Percentiles rank a stretch among this genome's conserved stretches.
These are phyloP conservation scores for Apostichopus californicus DNA, from an alignment of 35 echinoderm and acorn worm species.

Conservation along the genomic window DNA sequence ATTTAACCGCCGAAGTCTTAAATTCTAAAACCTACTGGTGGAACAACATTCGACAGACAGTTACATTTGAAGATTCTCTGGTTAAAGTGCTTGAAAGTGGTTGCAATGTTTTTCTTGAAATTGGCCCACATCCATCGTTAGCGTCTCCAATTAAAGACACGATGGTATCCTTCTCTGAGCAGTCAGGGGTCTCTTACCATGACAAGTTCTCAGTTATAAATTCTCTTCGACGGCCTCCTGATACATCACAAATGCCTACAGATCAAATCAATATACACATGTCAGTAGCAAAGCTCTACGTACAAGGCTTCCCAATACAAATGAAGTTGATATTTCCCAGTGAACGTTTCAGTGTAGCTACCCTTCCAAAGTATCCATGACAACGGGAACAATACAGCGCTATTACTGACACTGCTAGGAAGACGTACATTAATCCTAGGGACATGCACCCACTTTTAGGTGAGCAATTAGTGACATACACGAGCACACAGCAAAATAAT, in stretches of 20 bases:
- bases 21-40: slow-evolving; percentile 62
- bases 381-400: slow-evolving; percentile 49
- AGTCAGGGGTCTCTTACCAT: neutral
- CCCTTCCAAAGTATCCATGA: slow-evolving; percentile 68
- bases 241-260: slow-evolving; percentile 35
- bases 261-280: slow-evolving; percentile 23
- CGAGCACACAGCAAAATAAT: neutral
- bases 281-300: slow-evolving; percentile 50
- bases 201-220: neutral
- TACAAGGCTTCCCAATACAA: slow-evolving; percentile 46
- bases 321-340: slow-evolving; percentile 19
- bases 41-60: slow-evolving; percentile 58
- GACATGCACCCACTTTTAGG: slow-evolving; percentile 54
- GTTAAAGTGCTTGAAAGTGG: slow-evolving; percentile 25
- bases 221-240: slow-evolving; percentile 56
- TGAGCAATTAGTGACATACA: neutral
- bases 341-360: neutral
- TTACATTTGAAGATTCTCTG: neutral
- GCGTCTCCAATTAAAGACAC: slow-evolving; percentile 52
- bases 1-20: neutral
- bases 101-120: slow-evolving; percentile 55
- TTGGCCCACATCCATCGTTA: slow-evolving; percentile 67
- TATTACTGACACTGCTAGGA: neutral
- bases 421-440: slow-evolving; percentile 25
- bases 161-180: neutral